Evolutionary conservation across 2,888 invertebrate genomes (phyloP), one percentile per base, ranked within the genome.

Genomic region (Crioceris asparagi): DNA sequence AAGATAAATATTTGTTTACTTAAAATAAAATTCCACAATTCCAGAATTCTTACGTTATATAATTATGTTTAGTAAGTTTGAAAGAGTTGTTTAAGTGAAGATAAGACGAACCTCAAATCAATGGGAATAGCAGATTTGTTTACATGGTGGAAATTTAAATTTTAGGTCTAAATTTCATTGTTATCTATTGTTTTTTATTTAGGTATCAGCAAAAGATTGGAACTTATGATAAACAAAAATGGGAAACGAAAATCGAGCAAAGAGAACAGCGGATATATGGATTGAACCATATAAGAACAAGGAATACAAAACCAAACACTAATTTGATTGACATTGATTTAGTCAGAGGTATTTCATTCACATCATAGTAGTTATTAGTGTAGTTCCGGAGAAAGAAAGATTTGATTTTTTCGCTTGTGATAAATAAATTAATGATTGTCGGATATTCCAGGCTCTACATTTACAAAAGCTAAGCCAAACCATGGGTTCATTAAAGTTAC

Each of bases 121-220:
- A 27, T 27, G 27, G 27, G 27, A 14, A 11, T 27, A 27, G 27
- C 2, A 15, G 14, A 27, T 27, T 6, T 27, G 4, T 27, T 27
- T 11, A 15, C 4, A 27, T 27, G 27, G 27, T 27, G 15, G 15
- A 8, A 14, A 8, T 27, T 6, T 10, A 14, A 27, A 14, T 27
- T 27, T n/a, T 27, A 27, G 4, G 5, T 27, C 6, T 27, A 6
- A 2, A 27, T 15, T 8, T 27, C 15, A 12, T 27, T 14, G 12
- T 27, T 26, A 3, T 4, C 14, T 14, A 23, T 17, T 1, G 7
- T 3, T 4, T 26, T 31, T 17, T 17, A 41, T 42, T 35, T 49
- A 88, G 91, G 86, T 91, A 91, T 70, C 90, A 91, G 64, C 86
- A 86, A 64, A 88, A 92, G 74, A 94, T 96, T 65, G 92, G 93